A percentile compares a stretch with the other conserved stretches of the same genome.
These are phyloP conservation scores for Brienomyrus longianalis DNA, from an alignment of 2,113 vertebrate species.

Conservation along the genomic window DNA sequence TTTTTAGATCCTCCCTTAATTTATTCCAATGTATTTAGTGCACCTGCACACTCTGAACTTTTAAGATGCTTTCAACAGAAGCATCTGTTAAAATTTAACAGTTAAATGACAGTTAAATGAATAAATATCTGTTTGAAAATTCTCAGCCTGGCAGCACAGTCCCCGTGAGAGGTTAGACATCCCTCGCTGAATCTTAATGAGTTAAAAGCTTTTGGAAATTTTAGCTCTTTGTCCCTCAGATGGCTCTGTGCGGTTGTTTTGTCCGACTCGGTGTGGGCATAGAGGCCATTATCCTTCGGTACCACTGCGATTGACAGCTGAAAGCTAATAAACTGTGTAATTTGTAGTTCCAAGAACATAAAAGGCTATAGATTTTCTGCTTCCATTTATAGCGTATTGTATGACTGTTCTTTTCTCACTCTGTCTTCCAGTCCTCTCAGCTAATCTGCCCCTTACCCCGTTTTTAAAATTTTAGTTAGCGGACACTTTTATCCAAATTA, in stretches of 20 bases:
- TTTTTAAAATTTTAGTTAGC: not conserved
- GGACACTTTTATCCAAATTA: not conserved
- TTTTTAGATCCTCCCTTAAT: not conserved
- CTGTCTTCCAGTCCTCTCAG: not conserved
- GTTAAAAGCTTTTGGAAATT: not conserved
- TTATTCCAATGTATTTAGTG: not conserved
- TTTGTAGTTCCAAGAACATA: not conserved
- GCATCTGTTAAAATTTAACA: constrained; percentile 1
- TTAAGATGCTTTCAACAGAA: not conserved
- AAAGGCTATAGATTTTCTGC: not conserved
- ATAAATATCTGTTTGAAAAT: not conserved
- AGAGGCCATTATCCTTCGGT: not conserved
- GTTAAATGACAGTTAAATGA: not conserved
- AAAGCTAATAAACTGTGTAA: not conserved
- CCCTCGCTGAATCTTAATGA: not conserved
- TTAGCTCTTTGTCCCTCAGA: not conserved
- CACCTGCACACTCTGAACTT: not conserved
- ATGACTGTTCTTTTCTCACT: not conserved
- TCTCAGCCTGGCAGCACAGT: not conserved
- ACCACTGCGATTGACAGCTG: not conserved
- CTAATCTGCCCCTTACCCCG: not conserved
- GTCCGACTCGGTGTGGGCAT: not conserved
- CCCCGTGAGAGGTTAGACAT: not conserved
- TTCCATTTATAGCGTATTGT: not conserved
- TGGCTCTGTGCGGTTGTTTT: not conserved